Conservation (phyloP, 2,113 vertebrate species). For the Marcusenius ussheri region DNA sequence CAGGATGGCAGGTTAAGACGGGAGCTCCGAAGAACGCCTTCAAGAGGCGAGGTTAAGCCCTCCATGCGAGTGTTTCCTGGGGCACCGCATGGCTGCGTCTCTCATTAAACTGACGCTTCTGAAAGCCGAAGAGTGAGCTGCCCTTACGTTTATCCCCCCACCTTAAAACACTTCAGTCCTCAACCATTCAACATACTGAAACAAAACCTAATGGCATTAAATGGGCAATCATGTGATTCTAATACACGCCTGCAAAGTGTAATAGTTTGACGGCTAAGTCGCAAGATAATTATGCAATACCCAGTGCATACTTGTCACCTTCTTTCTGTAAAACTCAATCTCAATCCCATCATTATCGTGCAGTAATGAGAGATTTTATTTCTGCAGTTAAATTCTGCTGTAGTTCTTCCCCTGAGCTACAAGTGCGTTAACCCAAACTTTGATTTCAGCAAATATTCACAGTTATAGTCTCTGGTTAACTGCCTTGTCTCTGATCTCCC, state of each 20-base stretch:
- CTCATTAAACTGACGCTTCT: neutral
- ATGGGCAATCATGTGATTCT: neutral
- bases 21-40: neutral
- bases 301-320: neutral
- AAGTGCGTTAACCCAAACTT: neutral
- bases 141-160: neutral
- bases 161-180: neutral
- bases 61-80: neutral
- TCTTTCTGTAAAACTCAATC: neutral
- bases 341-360: neutral
- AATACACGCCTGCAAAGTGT: neutral
- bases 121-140: neutral
- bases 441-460: neutral
- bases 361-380: neutral
- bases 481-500: neutral
- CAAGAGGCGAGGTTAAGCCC: neutral
- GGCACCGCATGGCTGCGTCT: neutral
- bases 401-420: neutral
- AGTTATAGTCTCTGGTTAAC: neutral
- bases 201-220: neutral
- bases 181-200: neutral
- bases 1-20: neutral
- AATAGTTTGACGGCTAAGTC: neutral
- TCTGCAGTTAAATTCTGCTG: neutral
- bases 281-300: constrained; percentile 2